phyloP scores from a whole-genome alignment of 2,888 invertebrate species.

The Xanthorhoe designata region DNA sequence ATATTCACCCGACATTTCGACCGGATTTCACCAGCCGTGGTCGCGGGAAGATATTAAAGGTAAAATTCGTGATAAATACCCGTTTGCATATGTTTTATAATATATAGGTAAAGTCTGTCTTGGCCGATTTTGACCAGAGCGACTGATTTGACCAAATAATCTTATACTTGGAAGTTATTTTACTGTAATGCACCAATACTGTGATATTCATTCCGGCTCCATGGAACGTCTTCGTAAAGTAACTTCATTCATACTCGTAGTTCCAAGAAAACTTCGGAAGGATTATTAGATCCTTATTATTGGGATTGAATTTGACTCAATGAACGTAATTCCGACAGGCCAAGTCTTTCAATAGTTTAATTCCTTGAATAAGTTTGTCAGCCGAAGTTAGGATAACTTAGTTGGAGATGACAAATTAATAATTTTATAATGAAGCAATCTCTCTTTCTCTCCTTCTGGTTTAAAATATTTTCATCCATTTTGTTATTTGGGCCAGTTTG shows the following conservation, averaged over 20 bases:
- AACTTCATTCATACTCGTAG: constrained; percentile 42
- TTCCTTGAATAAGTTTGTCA: constrained; percentile 25
- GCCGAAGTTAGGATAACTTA: constrained; percentile 19
- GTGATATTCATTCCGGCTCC: constrained; percentile 17
- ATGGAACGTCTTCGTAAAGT: constrained; percentile 28
- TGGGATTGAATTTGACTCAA: constrained; percentile 42
- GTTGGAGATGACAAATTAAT: constrained; percentile 12
- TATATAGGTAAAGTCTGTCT: too few species aligned
- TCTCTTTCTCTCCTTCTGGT: neutral
- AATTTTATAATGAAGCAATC: neutral
- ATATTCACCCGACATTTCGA: too few species aligned
- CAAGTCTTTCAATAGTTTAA: constrained; percentile 38
- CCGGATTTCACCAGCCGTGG: too few species aligned
- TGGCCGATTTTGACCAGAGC: too few species aligned
- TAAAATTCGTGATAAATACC: too few species aligned
- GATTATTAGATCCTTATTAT: constrained; percentile 46
- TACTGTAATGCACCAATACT: constrained; percentile 18
- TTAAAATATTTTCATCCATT: neutral
- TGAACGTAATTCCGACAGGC: constrained; percentile 33
- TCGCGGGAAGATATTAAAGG: too few species aligned
- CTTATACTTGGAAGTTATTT: neutral
- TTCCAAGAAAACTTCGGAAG: constrained; percentile 40
- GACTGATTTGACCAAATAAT: too few species aligned
- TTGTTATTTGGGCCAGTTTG: neutral
- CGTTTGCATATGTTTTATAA: too few species aligned